These are phyloP conservation scores for Oncorhynchus tshawytscha DNA, from an alignment of 2,113 vertebrate genomes.

Conservation along the genomic window DNA sequence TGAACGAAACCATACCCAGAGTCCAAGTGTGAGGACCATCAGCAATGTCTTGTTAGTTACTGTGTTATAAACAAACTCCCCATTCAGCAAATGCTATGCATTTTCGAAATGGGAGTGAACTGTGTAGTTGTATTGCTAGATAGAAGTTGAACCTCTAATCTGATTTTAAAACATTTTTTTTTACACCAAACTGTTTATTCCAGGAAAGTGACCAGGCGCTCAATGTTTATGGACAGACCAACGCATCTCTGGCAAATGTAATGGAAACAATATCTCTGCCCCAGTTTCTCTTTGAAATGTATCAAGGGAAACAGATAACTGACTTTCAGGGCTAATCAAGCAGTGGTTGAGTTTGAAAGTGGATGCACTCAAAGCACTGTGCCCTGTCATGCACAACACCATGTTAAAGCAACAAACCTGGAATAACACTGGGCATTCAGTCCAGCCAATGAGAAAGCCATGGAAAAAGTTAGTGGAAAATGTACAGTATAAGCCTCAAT, in stretches of 20 bases:
- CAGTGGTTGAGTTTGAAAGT: slow-evolving; percentile 51
- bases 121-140: background rate
- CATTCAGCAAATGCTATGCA: background rate
- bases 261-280: slow-evolving; percentile 58
- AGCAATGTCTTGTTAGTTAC: too few relatives aligned
- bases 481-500: slow-evolving; percentile 51
- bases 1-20: slow-evolving; percentile 53
- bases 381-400: slow-evolving; percentile 57
- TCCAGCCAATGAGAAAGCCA: slow-evolving; percentile 59
- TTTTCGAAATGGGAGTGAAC: background rate
- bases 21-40: slow-evolving; percentile 9
- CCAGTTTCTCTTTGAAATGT: slow-evolving; percentile 54
- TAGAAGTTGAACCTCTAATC: background rate
- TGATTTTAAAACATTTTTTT: background rate
- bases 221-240: slow-evolving; percentile 52
- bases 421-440: slow-evolving; percentile 54
- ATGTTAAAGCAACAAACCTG: slow-evolving; percentile 57
- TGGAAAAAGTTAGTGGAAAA: slow-evolving; percentile 73
- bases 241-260: slow-evolving; percentile 49
- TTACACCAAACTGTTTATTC: slow-evolving; percentile 16
- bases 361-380: slow-evolving; percentile 48
- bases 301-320: slow-evolving; percentile 53
- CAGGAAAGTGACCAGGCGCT: slow-evolving; percentile 41
- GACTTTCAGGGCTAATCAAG: slow-evolving; percentile 54
- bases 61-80: background rate